A percentile compares a stretch with the other conserved stretches of the same genome.
Conservation (phyloP, 2,888 invertebrate species). For the Acrobasis consociella region DNA sequence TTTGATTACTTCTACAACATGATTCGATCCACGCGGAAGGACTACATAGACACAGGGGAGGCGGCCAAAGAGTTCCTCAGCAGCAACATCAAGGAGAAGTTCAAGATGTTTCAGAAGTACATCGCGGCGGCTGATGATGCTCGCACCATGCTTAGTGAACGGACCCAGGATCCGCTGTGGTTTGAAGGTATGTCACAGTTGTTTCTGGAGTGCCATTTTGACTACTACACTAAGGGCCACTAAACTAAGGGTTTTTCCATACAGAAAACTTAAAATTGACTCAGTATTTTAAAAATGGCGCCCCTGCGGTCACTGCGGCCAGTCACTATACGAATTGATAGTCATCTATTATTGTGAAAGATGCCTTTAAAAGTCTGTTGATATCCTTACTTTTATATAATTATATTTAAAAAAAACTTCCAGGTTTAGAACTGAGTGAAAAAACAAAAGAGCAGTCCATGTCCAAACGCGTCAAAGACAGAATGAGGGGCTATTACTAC, state of each 20-base stretch:
- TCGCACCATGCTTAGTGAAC: conserved; percentile 83
- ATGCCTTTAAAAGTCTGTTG: no score
- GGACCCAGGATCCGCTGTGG: conserved; percentile 89
- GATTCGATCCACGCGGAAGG: conserved; percentile 85
- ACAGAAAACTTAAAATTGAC: no score
- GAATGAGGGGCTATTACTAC: conserved; percentile 91
- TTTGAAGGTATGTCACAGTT: conserved; percentile 84
- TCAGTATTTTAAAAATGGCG: no score
- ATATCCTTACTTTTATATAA: no score
- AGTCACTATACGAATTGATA: no score
- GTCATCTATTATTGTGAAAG: no score
- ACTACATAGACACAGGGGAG: conserved; percentile 87
- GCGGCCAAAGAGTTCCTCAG: conserved; percentile 89
- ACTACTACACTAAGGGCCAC: no score
- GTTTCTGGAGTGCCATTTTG: no score
- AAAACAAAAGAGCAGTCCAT: conserved; percentile 93
- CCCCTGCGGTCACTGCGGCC: no score
- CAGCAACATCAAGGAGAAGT: conserved; percentile 82
- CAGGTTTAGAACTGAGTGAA: conserved; percentile 85
- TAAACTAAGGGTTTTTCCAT: no score
- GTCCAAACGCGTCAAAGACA: conserved; percentile 90
- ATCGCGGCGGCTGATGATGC: conserved; percentile 76
- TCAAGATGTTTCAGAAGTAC: conserved; percentile 71
- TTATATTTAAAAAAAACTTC: conserved; percentile 25
- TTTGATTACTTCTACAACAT: conserved; percentile 88